Percentiles rank a stretch among this genome's conserved stretches.
Conservation (phyloP, 2,888 invertebrate genomes). For the Chesias legatella region DNA sequence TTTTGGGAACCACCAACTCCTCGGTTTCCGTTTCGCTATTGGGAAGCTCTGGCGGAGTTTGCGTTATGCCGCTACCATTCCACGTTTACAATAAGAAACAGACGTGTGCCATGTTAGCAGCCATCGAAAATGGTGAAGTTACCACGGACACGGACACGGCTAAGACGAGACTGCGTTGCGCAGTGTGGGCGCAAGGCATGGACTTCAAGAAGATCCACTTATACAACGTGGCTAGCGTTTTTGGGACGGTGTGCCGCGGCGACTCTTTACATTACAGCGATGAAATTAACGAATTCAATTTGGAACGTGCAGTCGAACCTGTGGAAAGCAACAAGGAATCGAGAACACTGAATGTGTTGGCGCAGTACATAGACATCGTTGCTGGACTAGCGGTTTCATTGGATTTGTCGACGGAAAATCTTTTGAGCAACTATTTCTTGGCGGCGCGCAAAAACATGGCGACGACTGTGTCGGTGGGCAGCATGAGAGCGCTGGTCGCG, state of each 20-base stretch:
- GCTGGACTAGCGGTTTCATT: slow-evolving; percentile 53
- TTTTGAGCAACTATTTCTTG: slow-evolving; percentile 60
- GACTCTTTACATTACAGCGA: slow-evolving; percentile 57
- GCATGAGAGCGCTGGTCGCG: slow-evolving; percentile 54
- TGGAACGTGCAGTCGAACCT: slow-evolving; percentile 48
- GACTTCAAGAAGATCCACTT: slow-evolving; percentile 60
- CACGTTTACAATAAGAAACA: slow-evolving; percentile 59
- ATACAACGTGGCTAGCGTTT: slow-evolving; percentile 58
- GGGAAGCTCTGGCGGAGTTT: slow-evolving; percentile 58
- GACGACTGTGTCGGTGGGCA: slow-evolving; percentile 51
- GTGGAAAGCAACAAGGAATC: slow-evolving; percentile 42
- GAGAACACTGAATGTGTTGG: slow-evolving; percentile 47
- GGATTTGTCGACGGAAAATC: slow-evolving; percentile 43
- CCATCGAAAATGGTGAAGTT: slow-evolving; percentile 57
- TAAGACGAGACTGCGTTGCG: slow-evolving; percentile 47
- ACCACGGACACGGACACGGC: slow-evolving; percentile 40
- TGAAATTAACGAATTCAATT: slow-evolving; percentile 53
- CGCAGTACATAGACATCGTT: slow-evolving; percentile 52
- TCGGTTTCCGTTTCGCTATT: slow-evolving; percentile 45
- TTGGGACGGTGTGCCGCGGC: slow-evolving; percentile 59
- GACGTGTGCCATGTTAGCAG: slow-evolving; percentile 44
- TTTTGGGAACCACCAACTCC: slow-evolving; percentile 48
- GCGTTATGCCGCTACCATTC: slow-evolving; percentile 58
- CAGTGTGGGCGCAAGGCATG: slow-evolving; percentile 67
- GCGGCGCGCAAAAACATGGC: slow-evolving; percentile 59